phyloP scores from a whole-genome alignment of 2,113 vertebrate species.

The Pitta sordida region DNA sequence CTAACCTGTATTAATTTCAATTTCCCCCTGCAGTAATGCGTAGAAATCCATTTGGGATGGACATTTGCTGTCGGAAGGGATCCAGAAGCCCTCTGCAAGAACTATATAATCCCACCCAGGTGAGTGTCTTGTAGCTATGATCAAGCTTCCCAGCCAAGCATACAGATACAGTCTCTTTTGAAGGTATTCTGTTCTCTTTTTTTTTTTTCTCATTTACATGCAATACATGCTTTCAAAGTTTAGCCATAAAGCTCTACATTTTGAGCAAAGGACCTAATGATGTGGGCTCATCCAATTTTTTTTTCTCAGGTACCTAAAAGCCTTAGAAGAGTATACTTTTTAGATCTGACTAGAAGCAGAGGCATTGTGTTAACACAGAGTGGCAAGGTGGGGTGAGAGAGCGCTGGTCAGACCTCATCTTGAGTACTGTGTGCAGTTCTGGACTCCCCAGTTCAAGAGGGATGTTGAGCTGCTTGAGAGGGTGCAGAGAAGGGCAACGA shows the following conservation, averaged over 20 bases:
- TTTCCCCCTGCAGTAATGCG: constrained; percentile 86
- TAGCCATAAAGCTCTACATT: background rate
- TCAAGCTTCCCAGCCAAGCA: background rate
- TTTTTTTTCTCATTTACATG: background rate
- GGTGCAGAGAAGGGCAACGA: no score
- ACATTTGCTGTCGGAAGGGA: constrained; percentile 92
- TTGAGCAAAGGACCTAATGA: background rate
- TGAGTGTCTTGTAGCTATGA: constrained; percentile 52
- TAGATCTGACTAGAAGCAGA: background rate
- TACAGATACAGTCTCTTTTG: background rate
- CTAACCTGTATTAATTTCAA: constrained; percentile 38
- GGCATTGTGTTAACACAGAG: background rate
- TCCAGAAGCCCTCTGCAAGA: constrained; percentile 92
- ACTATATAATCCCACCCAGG: constrained; percentile 95
- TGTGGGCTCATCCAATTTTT: background rate
- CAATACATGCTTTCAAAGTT: background rate
- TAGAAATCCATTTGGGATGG: constrained; percentile 88
- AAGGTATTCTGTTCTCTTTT: background rate
- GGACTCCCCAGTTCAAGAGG: no score
- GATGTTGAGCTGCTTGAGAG: no score
- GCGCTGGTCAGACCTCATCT: no score
- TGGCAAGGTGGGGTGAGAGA: background rate
- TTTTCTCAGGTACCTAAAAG: background rate
- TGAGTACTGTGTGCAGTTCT: no score
- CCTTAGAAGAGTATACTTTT: background rate